Evolutionary conservation across 2,113 vertebrate genomes (phyloP).

Genomic region (Oplegnathus fasciatus): DNA sequence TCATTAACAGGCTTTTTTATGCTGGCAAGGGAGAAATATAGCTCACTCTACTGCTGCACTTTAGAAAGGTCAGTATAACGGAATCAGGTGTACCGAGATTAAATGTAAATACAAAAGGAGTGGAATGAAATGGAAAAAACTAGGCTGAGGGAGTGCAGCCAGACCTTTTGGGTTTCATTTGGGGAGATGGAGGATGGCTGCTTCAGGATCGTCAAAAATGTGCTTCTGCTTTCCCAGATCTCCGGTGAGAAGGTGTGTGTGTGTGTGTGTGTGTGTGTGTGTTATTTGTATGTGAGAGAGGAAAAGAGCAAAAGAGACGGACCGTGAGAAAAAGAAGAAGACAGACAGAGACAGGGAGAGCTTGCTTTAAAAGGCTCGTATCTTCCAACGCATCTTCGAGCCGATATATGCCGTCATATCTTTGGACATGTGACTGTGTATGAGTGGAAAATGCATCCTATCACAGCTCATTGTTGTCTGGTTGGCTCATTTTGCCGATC

Average conservation of each 20-base stretch:
- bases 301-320: neutral
- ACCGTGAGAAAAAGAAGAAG: constrained; percentile 17
- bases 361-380: constrained; percentile 45
- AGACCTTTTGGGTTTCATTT: constrained; percentile 24
- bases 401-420: constrained; percentile 40
- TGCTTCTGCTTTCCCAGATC: constrained; percentile 20
- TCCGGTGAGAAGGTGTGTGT: constrained; percentile 10
- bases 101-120: constrained; percentile 6
- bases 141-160: neutral
- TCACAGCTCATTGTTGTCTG: constrained; percentile 65
- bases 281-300: constrained; percentile 15
- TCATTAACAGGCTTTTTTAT: too few species aligned
- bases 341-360: constrained; percentile 14
- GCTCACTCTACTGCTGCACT: neutral
- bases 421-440: constrained; percentile 39
- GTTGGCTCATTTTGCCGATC: constrained; percentile 50
- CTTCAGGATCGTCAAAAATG: constrained; percentile 14
- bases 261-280: constrained; percentile 10
- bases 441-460: constrained; percentile 26
- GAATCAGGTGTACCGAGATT: neutral
- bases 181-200: neutral
- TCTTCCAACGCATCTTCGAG: constrained; percentile 43
- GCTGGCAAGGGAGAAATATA: neutral
- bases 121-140: constrained; percentile 14
- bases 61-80: neutral